These are phyloP conservation scores for Latrodectus hesperus DNA, from an alignment of 2,888 invertebrate genomes.

Conservation along the genomic window DNA sequence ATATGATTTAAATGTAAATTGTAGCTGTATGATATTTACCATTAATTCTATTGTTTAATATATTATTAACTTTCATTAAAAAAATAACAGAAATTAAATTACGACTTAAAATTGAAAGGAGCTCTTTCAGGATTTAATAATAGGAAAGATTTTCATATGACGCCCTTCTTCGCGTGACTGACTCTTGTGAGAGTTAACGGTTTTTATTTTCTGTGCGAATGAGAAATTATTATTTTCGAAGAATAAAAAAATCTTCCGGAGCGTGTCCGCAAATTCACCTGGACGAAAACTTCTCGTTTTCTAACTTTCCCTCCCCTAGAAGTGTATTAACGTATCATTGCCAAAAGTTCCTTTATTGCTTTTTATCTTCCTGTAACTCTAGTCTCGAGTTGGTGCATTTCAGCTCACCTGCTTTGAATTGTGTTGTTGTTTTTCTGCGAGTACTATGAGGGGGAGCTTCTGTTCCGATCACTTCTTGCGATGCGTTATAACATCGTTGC, in stretches of 20 bases:
- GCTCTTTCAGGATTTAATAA: no score
- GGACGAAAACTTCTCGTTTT: slow-evolving; percentile 33
- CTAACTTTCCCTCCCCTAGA: slow-evolving; percentile 8
- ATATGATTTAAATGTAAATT: no score
- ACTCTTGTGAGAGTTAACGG: slow-evolving; percentile 55
- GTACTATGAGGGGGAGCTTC: background rate
- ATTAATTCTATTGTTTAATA: no score
- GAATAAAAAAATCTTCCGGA: slow-evolving; percentile 40
- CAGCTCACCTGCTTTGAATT: slow-evolving; percentile 1
- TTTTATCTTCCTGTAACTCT: background rate
- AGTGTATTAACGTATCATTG: slow-evolving; percentile 34
- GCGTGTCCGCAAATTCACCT: slow-evolving; percentile 61
- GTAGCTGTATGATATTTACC: no score
- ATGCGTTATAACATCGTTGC: no score
- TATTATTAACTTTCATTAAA: no score
- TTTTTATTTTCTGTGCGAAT: slow-evolving; percentile 42
- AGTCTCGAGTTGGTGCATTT: background rate
- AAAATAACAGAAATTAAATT: no score
- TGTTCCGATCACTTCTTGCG: no score
- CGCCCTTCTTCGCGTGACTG: slow-evolving; percentile 58
- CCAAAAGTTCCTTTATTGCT: background rate
- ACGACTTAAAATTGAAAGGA: no score
- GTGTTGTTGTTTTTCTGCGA: background rate
- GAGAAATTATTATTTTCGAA: slow-evolving; percentile 58
- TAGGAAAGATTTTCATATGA: no score